Conservation (phyloP, 2,113 vertebrate species). For the Aptenodytes patagonicus region DNA sequence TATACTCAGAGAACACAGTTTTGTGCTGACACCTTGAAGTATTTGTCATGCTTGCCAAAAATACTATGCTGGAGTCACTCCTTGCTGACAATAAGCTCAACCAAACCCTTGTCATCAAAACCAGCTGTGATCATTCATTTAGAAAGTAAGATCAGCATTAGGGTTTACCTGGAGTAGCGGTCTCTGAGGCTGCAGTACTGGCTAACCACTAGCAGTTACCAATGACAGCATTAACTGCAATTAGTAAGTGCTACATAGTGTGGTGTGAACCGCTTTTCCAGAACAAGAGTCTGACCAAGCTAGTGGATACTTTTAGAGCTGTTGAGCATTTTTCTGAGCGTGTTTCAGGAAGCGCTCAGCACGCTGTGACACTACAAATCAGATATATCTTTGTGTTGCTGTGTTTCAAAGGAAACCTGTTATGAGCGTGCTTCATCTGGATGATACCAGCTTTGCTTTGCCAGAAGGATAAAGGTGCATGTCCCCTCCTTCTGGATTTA, state of each 20-base stretch:
- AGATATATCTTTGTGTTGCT: accelerated
- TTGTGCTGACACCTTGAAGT: not conserved
- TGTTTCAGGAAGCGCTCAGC: not conserved
- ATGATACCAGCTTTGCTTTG: not conserved
- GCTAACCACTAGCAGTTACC: not conserved
- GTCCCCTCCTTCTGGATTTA: not conserved
- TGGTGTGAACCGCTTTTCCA: not conserved
- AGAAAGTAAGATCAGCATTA: not conserved
- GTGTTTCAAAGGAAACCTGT: not conserved
- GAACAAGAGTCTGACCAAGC: not conserved
- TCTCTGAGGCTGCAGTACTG: not conserved
- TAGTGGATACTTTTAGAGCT: not conserved
- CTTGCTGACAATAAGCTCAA: not conserved
- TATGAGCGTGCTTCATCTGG: accelerated
- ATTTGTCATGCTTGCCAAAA: not conserved
- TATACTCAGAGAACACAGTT: not conserved
- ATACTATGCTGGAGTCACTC: not conserved
- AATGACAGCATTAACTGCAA: not conserved
- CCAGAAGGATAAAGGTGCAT: not conserved
- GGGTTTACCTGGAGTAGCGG: not conserved
- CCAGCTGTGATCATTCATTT: not conserved
- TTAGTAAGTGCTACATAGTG: accelerated
- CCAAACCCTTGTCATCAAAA: not conserved
- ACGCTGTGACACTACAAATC: not conserved
- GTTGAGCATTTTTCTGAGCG: not conserved